Base-by-base conservation (phyloP, 2,113 vertebrate species). In the Tiliqua scincoides region DNA sequence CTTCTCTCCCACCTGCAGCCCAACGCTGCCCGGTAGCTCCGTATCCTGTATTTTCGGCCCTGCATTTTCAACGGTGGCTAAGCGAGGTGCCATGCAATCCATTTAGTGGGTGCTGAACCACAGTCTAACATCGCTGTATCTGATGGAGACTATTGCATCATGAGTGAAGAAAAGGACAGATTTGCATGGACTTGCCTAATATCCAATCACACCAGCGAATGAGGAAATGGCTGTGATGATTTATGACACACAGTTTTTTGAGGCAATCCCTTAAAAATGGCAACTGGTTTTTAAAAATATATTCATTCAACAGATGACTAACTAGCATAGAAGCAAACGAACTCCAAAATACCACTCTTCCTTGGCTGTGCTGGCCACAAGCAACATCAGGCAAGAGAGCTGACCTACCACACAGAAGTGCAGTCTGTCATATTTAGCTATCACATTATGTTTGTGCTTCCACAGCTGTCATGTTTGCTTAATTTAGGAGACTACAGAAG, bases 391-490 rank as follows among this genome's bases (percentile, higher is more conserved):
- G 71, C 65, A 85, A 74, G 35, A 87, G 27, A 70, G 75, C 48
- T 88, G 82, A 86, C 48, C 48, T 67, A 76, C 0, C n/a, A 35
- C 2, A 72, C 48, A 40, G 48, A 89, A 23, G 8, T 21, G 59
- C 70, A 35, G 72, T 74, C 75, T 78, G 75, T 40, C 82, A 73
- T 61, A 83, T 85, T 77, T 83, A 67, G 79, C 79, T 72, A 92
- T 72, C 59, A 25, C 72, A 67, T 2, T 73, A 68, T 73, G 82
- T 71, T 40, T 72, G n/a, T 61, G 52, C 37, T 85, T 84, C 65
- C 72, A 72, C 68, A 43, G 57, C 74, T 80, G 62, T 86, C 88
- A 70, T 80, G 59, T 68, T 78, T 78, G 63, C 68, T 91, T 89
- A 84, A 87, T 82, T 87, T 83, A 88, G n/a, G 32, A 85, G 3